Conservation (phyloP, 1,140 invertebrate species). For the Eumeta japonica region DNA sequence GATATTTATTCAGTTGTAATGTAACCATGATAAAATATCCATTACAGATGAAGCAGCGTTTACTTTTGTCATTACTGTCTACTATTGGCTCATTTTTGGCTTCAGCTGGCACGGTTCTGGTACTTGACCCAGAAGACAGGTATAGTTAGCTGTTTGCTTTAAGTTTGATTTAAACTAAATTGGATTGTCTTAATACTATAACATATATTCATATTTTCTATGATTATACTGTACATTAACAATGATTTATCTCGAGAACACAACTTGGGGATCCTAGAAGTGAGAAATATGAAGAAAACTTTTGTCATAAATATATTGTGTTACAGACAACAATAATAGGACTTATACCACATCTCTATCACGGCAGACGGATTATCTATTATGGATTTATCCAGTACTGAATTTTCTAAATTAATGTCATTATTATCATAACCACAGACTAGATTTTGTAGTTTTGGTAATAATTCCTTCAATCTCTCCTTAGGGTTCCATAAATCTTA, state of each 20-base stretch:
- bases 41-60: conserved; percentile 28
- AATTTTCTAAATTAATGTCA: no score
- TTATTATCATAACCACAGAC: no score
- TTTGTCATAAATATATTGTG: conserved; percentile 1
- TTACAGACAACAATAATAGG: conserved; percentile 1
- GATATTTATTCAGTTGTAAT: no score
- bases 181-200: no score
- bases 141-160: conserved; percentile 11
- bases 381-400: no score
- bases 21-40: no score
- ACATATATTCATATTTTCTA: neutral
- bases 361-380: no score
- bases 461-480: no score
- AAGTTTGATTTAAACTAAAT: no score
- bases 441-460: no score
- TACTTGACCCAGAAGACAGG: conserved; percentile 45
- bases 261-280: neutral
- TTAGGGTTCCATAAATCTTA: no score
- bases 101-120: conserved; percentile 35
- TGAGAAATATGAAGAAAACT: neutral
- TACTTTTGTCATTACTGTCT: conserved; percentile 28
- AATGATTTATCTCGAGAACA: neutral
- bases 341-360: no score
- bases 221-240: neutral
- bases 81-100: conserved; percentile 34